Conservation (phyloP, 2,888 invertebrate species). For the Melieria omissa region DNA sequence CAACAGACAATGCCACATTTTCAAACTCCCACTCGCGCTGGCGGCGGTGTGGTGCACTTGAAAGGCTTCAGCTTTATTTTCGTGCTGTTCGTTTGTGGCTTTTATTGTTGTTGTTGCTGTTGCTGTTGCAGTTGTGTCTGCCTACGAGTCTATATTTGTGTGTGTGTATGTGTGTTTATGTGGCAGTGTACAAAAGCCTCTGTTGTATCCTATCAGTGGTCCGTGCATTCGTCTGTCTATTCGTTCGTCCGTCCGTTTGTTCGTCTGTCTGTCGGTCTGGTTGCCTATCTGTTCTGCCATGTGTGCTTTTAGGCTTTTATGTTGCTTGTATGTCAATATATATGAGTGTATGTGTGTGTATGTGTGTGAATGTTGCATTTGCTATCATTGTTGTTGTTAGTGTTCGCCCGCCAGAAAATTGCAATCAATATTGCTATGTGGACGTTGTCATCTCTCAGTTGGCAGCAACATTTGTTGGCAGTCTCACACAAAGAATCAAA, state of each 20-base stretch:
- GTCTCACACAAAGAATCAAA: too few relatives aligned
- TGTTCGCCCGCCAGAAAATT: constrained; percentile 48
- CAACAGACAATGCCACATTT: constrained; percentile 56
- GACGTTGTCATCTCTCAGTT: constrained; percentile 29
- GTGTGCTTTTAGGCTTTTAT: constrained; percentile 57
- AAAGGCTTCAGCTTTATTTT: too few relatives aligned
- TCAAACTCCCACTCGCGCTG: not conserved
- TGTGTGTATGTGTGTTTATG: constrained; percentile 1
- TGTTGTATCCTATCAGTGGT: not conserved
- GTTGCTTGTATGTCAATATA: constrained; percentile 11
- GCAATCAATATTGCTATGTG: constrained; percentile 57
- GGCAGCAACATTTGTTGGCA: constrained; percentile 1
- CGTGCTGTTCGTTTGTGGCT: constrained; percentile 38
- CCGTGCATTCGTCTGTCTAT: not conserved
- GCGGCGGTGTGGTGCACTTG: not conserved
- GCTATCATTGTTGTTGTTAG: constrained; percentile 24
- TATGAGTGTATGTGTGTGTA: not conserved
- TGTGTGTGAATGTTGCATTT: constrained; percentile 11
- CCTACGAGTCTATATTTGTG: not conserved
- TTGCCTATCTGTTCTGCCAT: constrained; percentile 9
- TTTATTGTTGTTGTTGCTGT: too few relatives aligned
- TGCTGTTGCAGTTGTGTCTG: not conserved
- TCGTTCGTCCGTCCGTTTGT: not conserved
- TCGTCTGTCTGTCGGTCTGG: constrained; percentile 33
- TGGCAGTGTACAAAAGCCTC: too few relatives aligned